Conservation (phyloP, 1,140 invertebrate species). For the Cecropterus lyciades region DNA sequence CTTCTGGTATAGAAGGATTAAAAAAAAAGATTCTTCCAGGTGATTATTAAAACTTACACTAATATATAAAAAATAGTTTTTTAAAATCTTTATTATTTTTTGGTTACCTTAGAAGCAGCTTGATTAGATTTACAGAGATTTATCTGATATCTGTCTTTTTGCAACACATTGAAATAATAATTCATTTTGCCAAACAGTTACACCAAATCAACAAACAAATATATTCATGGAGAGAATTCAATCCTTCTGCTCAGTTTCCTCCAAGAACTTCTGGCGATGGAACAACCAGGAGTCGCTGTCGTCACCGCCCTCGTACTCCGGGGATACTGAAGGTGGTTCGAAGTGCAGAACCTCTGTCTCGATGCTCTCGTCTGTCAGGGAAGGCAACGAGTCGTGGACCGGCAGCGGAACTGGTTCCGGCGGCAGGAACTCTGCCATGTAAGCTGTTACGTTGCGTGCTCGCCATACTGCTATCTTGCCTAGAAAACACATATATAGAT, state of each 20-base stretch:
- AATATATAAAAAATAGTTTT: too few species aligned
- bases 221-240: constrained; percentile 13
- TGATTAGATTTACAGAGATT: too few species aligned
- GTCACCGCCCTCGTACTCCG: constrained; percentile 61
- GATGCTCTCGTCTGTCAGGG: constrained; percentile 61
- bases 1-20: too few species aligned
- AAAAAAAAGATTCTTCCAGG: too few species aligned
- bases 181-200: too few species aligned
- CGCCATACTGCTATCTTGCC: constrained; percentile 86
- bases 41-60: too few species aligned
- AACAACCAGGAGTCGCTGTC: constrained; percentile 75
- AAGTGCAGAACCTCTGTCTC: constrained; percentile 62
- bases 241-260: constrained; percentile 61
- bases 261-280: constrained; percentile 72
- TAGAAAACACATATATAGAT: constrained; percentile 30
- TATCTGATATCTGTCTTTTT: too few species aligned
- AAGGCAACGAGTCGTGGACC: constrained; percentile 84
- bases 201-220: constrained; percentile 11
- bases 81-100: too few species aligned
- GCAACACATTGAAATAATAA: too few species aligned
- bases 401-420: constrained; percentile 87
- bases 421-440: constrained; percentile 87
- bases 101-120: too few species aligned
- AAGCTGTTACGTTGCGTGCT: constrained; percentile 86
- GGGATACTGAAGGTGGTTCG: constrained; percentile 53